A percentile compares a stretch with the other conserved stretches of the same genome.
These are phyloP conservation scores for Ctenosaura bakeri DNA, from an alignment of 2,797 vertebrate genomes.

Conservation along the genomic window DNA sequence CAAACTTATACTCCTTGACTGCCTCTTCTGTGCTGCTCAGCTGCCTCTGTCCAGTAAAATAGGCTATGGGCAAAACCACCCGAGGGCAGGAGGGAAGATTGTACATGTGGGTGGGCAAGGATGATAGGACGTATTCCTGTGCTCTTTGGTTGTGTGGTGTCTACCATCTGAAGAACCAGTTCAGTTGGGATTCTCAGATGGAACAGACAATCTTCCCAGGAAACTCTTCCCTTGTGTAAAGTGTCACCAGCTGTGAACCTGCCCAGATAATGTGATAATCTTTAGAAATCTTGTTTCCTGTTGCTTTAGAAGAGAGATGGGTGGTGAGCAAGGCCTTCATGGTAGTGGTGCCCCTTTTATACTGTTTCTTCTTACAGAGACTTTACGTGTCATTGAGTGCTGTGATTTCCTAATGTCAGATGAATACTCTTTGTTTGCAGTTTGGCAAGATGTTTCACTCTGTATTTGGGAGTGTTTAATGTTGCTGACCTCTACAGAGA, in stretches of 20 bases:
- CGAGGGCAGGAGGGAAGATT: too few relatives aligned
- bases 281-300: neutral
- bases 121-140: too few relatives aligned
- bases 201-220: neutral
- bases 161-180: neutral
- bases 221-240: neutral
- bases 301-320: neutral
- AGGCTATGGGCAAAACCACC: neutral
- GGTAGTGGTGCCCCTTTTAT: neutral
- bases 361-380: neutral
- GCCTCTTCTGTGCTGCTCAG: neutral
- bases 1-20: too few relatives aligned
- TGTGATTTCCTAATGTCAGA: neutral
- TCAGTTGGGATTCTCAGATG: neutral
- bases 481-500: neutral
- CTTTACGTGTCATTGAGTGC: neutral
- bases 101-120: neutral
- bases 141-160: too few relatives aligned
- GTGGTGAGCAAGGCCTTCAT: neutral
- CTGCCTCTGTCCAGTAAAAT: neutral
- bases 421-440: neutral
- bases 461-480: neutral
- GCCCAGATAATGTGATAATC: too few relatives aligned
- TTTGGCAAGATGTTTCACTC: neutral
- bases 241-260: too few relatives aligned